Conservation (phyloP, 2,888 invertebrate genomes). For the Andrena dorsata region DNA sequence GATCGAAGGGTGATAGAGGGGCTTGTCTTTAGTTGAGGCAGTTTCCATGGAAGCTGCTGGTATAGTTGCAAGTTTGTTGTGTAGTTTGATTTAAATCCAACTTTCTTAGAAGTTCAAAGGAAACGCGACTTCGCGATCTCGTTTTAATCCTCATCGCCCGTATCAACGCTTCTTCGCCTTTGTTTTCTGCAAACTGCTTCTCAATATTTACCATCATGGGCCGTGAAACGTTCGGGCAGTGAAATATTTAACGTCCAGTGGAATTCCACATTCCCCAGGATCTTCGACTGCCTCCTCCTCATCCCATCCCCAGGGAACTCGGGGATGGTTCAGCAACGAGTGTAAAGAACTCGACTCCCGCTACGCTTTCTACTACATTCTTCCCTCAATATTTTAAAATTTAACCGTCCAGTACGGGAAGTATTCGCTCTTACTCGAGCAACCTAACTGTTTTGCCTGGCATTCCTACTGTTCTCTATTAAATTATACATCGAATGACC, state of each 20-base stretch:
- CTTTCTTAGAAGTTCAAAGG: not conserved
- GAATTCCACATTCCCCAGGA: not conserved
- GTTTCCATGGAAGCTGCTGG: not conserved
- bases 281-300: not conserved
- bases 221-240: slow-evolving; percentile 12
- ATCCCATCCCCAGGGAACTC: not conserved
- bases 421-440: not conserved
- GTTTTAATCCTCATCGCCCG: not conserved
- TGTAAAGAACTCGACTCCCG: slow-evolving; percentile 25
- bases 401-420: not conserved
- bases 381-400: not conserved
- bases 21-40: no score
- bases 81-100: not conserved
- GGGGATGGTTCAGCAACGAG: not conserved
- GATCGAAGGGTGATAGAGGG: no score
- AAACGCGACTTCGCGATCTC: not conserved
- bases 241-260: slow-evolving; percentile 35
- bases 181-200: not conserved
- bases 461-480: not conserved
- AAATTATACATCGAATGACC: slow-evolving; percentile 1
- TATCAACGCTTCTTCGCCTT: not conserved
- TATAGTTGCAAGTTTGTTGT: not conserved
- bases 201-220: slow-evolving; percentile 22
- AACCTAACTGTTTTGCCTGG: no score
- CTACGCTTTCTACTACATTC: slow-evolving; percentile 9